Conservation (phyloP, 2,888 invertebrate species). For the Dasypolia templi region DNA sequence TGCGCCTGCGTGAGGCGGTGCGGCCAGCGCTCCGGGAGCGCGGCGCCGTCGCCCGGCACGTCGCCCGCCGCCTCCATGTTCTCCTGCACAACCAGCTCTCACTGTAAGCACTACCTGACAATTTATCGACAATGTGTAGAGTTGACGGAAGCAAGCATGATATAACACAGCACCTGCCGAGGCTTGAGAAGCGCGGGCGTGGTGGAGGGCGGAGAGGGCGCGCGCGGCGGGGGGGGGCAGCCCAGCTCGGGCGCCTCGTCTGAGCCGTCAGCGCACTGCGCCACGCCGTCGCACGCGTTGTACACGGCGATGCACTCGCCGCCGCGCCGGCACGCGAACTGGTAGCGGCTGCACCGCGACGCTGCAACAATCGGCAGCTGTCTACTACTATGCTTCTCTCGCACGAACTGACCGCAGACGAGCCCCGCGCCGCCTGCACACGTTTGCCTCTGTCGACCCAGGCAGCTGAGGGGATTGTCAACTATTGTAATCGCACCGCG, state of each 20-base stretch:
- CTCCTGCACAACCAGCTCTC: constrained; percentile 56
- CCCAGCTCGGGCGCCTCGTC: constrained; percentile 97
- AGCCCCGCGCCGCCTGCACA: not conserved
- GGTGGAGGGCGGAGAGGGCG: constrained; percentile 68
- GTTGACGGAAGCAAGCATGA: not conserved
- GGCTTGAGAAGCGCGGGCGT: constrained; percentile 57
- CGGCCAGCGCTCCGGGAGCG: constrained; percentile 79
- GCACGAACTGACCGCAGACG: not conserved
- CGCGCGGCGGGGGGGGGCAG: constrained; percentile 90
- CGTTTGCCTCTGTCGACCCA: too few relatives aligned
- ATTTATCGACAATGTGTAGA: not conserved
- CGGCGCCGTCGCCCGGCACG: constrained; percentile 46
- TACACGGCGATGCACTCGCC: constrained; percentile 98
- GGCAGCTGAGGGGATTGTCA: not conserved
- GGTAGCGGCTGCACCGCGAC: constrained; percentile 94
- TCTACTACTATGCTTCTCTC: not conserved
- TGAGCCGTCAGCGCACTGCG: constrained; percentile 97
- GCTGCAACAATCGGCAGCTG: constrained; percentile 41
- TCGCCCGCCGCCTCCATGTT: constrained; percentile 53
- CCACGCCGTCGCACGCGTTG: constrained; percentile 98
- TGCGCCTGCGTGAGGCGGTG: constrained; percentile 86
- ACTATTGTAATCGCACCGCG: not conserved
- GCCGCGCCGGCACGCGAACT: constrained; percentile 96
- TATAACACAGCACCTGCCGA: constrained; percentile 48
- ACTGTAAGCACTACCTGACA: constrained; percentile 11